phyloP scores from a whole-genome alignment of 2,797 vertebrate genomes.

The Myripristis murdjan region DNA sequence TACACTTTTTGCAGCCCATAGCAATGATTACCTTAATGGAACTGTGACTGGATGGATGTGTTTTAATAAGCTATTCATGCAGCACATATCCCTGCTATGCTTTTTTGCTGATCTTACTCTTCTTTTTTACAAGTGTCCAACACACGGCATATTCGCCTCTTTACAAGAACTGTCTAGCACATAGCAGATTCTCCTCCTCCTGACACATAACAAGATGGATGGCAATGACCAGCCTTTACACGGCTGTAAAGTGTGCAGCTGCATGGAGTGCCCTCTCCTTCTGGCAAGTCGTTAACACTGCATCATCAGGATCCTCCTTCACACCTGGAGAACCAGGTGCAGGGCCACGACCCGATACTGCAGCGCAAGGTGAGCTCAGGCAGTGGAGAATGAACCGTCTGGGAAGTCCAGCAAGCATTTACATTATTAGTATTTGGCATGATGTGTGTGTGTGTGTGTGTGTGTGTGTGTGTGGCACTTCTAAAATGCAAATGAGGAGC shows the following conservation, averaged over 20 bases:
- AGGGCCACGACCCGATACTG: constrained; percentile 69
- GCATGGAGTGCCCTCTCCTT: constrained; percentile 70
- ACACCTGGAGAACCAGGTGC: constrained; percentile 84
- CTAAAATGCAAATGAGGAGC: background rate
- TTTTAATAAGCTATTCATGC: constrained; percentile 33
- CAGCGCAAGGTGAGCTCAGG: constrained; percentile 76
- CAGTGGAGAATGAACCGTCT: constrained; percentile 50
- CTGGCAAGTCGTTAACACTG: constrained; percentile 79
- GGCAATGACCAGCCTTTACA: constrained; percentile 54
- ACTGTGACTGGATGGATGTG: constrained; percentile 26
- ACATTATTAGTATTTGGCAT: background rate
- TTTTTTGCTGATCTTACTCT: constrained; percentile 18
- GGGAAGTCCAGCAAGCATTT: constrained; percentile 22
- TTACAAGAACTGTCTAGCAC: constrained; percentile 29
- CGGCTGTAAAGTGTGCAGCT: constrained; percentile 70
- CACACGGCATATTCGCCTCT: too few species aligned
- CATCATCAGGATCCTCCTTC: constrained; percentile 72
- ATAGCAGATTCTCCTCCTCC: constrained; percentile 40
- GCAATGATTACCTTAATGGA: constrained; percentile 25
- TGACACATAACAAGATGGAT: constrained; percentile 71
- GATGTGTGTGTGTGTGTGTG: background rate
- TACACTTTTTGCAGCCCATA: constrained; percentile 4
- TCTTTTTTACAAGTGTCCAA: too few species aligned
- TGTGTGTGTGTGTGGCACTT: background rate
- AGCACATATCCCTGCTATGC: constrained; percentile 19